phyloP scores from a whole-genome alignment of 2,797 vertebrate genomes.

The Sebastes steindachneri region DNA sequence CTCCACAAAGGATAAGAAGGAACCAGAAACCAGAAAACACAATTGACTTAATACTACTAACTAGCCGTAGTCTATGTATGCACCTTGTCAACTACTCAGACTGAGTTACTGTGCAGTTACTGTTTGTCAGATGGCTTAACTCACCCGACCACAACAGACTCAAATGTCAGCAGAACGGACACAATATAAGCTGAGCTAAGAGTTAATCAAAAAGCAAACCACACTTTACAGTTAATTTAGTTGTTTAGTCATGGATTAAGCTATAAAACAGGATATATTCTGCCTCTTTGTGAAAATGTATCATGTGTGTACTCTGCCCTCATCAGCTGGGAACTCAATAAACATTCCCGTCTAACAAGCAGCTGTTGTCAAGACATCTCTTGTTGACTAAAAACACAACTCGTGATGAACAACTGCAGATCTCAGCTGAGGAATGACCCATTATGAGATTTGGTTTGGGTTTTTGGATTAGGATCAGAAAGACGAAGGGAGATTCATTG shows the following conservation, averaged over 20 bases:
- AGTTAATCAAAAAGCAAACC: neutral
- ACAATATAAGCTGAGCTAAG: neutral
- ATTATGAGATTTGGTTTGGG: neutral
- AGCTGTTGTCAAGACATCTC: conserved; percentile 52
- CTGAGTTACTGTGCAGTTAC: neutral
- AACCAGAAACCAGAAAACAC: neutral
- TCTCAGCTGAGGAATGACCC: neutral
- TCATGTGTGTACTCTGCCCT: neutral
- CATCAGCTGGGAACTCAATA: conserved; percentile 36
- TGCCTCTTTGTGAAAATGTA: neutral
- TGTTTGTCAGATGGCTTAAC: conserved; percentile 14
- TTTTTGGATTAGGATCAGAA: neutral
- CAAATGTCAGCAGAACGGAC: conserved; percentile 1
- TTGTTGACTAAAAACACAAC: conserved; percentile 66
- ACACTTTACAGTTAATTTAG: neutral
- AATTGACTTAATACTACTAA: neutral
- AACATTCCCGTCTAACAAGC: conserved; percentile 43
- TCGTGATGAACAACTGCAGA: conserved; percentile 14
- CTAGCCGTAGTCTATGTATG: neutral
- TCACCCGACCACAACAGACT: neutral
- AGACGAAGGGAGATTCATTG: neutral
- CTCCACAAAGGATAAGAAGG: neutral
- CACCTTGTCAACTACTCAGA: neutral
- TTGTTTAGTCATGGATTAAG: neutral
- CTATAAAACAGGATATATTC: neutral